Evolutionary conservation across 2,113 vertebrate genomes (phyloP).

Genomic region (Dryoscopus gambensis): DNA sequence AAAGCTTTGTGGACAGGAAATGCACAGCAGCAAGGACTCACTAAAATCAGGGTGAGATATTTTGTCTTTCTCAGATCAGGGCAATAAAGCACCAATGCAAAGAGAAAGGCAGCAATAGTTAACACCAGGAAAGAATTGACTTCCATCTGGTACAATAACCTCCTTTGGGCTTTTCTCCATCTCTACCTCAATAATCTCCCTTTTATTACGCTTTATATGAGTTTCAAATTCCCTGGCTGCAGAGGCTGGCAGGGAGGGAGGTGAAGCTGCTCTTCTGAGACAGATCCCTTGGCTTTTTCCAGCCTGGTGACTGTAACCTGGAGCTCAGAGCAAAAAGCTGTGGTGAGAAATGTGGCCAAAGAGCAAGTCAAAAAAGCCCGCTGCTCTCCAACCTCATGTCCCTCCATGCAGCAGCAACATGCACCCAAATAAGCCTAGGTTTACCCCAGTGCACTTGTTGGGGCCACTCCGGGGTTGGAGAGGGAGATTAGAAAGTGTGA

Average conservation of each 20-base stretch:
- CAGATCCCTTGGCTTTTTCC: background rate
- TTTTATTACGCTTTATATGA: constrained; percentile 40
- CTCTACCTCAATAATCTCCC: constrained; percentile 39
- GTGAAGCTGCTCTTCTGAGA: constrained; percentile 23
- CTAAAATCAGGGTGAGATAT: background rate
- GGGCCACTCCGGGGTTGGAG: fast-evolving
- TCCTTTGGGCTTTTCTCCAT: constrained; percentile 41
- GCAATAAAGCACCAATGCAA: background rate
- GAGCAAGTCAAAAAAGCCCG: background rate
- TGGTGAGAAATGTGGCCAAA: background rate
- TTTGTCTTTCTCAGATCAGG: background rate
- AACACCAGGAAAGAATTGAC: background rate
- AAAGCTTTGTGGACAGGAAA: background rate
- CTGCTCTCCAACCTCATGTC: background rate
- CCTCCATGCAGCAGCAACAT: background rate
- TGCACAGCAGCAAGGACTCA: background rate
- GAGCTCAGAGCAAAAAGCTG: background rate
- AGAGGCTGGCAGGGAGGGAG: background rate
- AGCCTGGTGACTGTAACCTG: background rate
- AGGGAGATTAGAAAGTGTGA: background rate
- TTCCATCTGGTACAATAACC: constrained; percentile 26
- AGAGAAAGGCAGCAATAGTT: background rate
- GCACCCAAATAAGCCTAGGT: background rate
- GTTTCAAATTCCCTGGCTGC: constrained; percentile 33
- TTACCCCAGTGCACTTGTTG: fast-evolving